These are phyloP conservation scores for Pituophis catenifer DNA, from an alignment of 2,113 vertebrate genomes.

Conservation along the genomic window DNA sequence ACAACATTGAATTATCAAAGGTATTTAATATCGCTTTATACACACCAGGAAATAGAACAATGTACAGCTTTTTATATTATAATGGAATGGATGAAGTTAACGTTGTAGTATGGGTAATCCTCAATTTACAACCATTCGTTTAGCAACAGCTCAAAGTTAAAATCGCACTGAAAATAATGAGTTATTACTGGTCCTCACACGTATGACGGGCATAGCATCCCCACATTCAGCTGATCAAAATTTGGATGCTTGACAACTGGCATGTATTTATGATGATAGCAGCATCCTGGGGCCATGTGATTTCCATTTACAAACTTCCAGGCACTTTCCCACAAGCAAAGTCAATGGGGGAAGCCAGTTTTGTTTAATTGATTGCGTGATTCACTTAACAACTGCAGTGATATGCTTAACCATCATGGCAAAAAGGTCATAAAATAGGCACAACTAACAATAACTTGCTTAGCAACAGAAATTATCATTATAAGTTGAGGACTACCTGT, in stretches of 20 bases:
- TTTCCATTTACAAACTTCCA: not conserved
- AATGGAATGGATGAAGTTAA: not conserved
- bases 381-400: not conserved
- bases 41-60: not conserved
- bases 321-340: not conserved
- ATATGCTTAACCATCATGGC: not conserved
- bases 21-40: not conserved
- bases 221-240: not conserved
- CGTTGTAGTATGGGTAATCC: not conserved
- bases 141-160: not conserved
- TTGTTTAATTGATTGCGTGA: not conserved
- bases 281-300: not conserved
- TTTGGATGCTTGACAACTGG: not conserved
- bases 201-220: not conserved
- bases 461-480: not conserved
- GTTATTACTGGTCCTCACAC: not conserved
- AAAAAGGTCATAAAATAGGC: not conserved
- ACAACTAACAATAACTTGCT: not conserved
- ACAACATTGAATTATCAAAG: not conserved
- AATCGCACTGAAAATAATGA: not conserved
- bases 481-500: not conserved
- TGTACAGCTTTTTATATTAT: not conserved
- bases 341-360: not conserved
- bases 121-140: not conserved
- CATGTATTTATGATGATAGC: not conserved